Percentiles rank a stretch among this genome's conserved stretches.
Conservation (phyloP, 37 sponge, comb jelly and placozoan genomes). For the Petrosia ficiformis region DNA sequence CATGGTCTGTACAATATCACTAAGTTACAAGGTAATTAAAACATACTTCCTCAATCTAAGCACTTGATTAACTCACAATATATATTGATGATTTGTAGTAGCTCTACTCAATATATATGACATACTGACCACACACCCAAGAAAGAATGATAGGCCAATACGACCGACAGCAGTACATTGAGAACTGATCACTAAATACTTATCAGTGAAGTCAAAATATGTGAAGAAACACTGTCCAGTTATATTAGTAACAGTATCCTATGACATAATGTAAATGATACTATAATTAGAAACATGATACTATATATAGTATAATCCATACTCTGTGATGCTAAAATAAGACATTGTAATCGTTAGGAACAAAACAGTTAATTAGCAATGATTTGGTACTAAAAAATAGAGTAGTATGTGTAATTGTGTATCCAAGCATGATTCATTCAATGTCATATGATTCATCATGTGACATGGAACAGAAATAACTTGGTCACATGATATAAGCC, state of each 20-base stretch:
- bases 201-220: not conserved
- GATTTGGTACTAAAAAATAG: too few species aligned
- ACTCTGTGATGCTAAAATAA: too few species aligned
- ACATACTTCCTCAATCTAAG: not conserved
- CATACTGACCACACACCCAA: slow-evolving; percentile 52
- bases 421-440: not conserved
- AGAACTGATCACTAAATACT: not conserved
- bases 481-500: too few species aligned
- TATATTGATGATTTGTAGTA: slow-evolving; percentile 64
- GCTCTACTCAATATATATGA: slow-evolving; percentile 66
- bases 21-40: not conserved
- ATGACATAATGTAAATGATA: too few species aligned
- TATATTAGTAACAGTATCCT: too few species aligned
- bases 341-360: too few species aligned
- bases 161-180: slow-evolving; percentile 14
- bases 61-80: slow-evolving; percentile 39
- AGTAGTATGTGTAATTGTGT: not conserved
- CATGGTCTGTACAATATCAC: not conserved
- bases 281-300: too few species aligned
- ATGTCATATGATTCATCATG: too few species aligned
- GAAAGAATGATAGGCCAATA: slow-evolving; percentile 49
- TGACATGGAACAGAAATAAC: too few species aligned
- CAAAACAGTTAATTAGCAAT: too few species aligned
- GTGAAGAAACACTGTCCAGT: not conserved
- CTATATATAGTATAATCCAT: too few species aligned